Evolutionary conservation across 2,888 invertebrate species (phyloP), one percentile per base, ranked within the genome.

Genomic region (Heliconius aoede): DNA sequence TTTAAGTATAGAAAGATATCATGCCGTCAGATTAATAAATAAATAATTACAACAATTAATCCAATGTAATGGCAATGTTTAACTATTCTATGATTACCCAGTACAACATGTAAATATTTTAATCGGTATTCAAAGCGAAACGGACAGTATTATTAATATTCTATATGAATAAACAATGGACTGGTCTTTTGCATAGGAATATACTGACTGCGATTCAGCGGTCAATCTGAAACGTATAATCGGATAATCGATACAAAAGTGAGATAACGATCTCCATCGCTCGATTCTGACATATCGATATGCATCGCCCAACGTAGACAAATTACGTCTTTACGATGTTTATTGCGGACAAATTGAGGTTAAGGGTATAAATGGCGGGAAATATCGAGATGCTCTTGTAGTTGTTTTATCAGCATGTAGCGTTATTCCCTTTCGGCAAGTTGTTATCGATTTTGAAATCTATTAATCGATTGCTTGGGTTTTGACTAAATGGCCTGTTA

Each of bases 281-380:
- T 79, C 87, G 76, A 76, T 86, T 88, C 86, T 86, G 88, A 86
- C 88, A 86, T 88, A 87, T 90, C 88, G 90, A 90, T 91, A 88
- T 89, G 86, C 87, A 87, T 86, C 86, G 86, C 88, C 83, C 86
- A 92, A 93, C 92, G 87, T 90, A 91, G 93, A 93, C 92, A 92
- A 93, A 93, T 93, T 89, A 89, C 89, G 85, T 85, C 86, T 89
- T 87, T 85, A 85, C 83, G 83, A 85, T 88, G 82, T 90, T 91
- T 91, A 91, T 87, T 86, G 87, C 83, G 83, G 89, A 91, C 92
- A 91, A 93, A 93, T 92, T 93, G 91, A 89, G 79, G 80, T 76
- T 79, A 79, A 77, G 78, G 79, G 76, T 81, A 79, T 78, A 80
- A 80, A 80, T 72, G 72, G 78, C 72, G 78, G 69, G 73, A 78